phyloP scores from a whole-genome alignment of 2,888 invertebrate species.

The Nomada ferruginata region DNA sequence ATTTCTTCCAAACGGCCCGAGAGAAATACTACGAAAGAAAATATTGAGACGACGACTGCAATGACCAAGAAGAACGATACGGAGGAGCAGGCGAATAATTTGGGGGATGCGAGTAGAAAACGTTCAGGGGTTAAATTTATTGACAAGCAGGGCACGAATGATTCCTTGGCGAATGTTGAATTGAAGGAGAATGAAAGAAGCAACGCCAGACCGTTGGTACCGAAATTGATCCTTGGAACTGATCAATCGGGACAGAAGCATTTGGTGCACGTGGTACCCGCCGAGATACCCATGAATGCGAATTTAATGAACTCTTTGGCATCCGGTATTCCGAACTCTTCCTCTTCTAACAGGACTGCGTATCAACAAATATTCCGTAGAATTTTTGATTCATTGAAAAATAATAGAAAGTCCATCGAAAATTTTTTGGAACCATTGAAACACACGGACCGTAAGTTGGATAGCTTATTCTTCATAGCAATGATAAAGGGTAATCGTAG shows the following conservation, averaged over 20 bases:
- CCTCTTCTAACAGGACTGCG: slow-evolving; percentile 28
- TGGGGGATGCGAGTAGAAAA: slow-evolving; percentile 13
- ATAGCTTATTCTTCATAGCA: not conserved
- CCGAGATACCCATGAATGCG: slow-evolving; percentile 27
- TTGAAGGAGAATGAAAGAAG: not conserved
- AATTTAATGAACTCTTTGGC: not conserved
- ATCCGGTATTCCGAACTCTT: not conserved
- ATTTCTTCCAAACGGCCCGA: not conserved
- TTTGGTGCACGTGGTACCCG: slow-evolving; percentile 75
- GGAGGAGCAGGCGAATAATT: not conserved
- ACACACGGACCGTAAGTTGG: slow-evolving; percentile 9
- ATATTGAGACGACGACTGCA: not conserved
- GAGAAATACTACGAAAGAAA: not conserved
- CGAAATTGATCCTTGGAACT: slow-evolving; percentile 74
- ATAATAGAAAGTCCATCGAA: slow-evolving; percentile 71
- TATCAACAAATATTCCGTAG: slow-evolving; percentile 66
- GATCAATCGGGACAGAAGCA: slow-evolving; percentile 76
- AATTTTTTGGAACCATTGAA: slow-evolving; percentile 62
- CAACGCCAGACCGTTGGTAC: slow-evolving; percentile 35
- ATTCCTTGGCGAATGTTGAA: not conserved
- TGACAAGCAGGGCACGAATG: slow-evolving; percentile 10
- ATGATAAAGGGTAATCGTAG: not conserved
- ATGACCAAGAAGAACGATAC: not conserved
- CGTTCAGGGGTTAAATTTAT: not conserved
- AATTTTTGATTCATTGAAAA: slow-evolving; percentile 71